phyloP scores from a whole-genome alignment of 2,888 invertebrate species.

The Ophonus ardosiacus region DNA sequence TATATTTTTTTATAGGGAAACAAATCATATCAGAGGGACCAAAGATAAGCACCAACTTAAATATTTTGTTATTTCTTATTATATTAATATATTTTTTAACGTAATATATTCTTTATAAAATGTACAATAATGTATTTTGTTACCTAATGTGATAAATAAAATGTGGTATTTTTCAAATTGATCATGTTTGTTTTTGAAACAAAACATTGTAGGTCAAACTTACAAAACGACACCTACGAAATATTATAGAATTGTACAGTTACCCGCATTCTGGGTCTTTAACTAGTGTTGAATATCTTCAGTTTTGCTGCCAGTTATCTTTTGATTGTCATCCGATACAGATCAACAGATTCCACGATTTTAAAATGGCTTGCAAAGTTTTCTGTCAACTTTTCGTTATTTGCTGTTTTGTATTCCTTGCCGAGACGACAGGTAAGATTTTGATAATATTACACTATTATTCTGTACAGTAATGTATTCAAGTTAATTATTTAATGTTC shows the following conservation, averaged over 20 bases:
- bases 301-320: conserved; percentile 33
- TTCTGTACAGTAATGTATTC: not conserved
- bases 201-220: conserved; percentile 29
- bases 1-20: conserved; percentile 65
- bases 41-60: conserved; percentile 24
- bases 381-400: conserved; percentile 13
- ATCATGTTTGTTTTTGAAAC: conserved; percentile 10
- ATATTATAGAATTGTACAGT: conserved; percentile 42
- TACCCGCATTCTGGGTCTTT: conserved; percentile 47
- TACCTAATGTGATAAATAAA: conserved; percentile 58
- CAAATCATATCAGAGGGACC: conserved; percentile 60
- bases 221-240: conserved; percentile 33
- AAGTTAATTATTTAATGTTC: not conserved
- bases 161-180: conserved; percentile 51
- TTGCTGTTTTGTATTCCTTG: not conserved
- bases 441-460: not conserved
- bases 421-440: conserved; percentile 28
- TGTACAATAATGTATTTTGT: conserved; percentile 38
- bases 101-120: not conserved
- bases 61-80: conserved; percentile 32
- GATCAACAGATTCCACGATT: not conserved
- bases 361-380: conserved; percentile 22
- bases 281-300: not conserved
- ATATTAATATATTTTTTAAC: conserved; percentile 44
- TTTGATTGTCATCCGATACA: conserved; percentile 24